Conservation (phyloP, 2,113 vertebrate genomes). For the Nymphicus hollandicus region DNA sequence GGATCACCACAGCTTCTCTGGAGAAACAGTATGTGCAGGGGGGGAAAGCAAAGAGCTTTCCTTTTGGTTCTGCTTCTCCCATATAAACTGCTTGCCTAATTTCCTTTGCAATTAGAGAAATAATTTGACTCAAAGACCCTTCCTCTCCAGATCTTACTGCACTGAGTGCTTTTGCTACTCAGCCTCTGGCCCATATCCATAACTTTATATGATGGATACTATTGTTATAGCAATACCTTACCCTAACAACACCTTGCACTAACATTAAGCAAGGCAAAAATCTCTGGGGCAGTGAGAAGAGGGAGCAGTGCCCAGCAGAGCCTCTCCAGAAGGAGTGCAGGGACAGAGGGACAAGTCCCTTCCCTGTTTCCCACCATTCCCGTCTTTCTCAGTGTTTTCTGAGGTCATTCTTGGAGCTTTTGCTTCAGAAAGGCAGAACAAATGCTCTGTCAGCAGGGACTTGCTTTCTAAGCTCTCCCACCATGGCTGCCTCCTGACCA, state of each 20-base stretch:
- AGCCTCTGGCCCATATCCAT: neutral
- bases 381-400: neutral
- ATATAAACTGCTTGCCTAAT: constrained; percentile 78
- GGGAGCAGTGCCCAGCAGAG: neutral
- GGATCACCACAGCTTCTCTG: constrained; percentile 70
- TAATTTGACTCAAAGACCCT: constrained; percentile 44
- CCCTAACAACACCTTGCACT: neutral
- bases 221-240: neutral
- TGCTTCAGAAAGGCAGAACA: neutral
- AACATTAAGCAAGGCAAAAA: neutral
- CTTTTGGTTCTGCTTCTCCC: constrained; percentile 82
- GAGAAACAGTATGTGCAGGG: neutral
- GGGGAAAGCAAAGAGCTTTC: constrained; percentile 69
- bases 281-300: too few species aligned
- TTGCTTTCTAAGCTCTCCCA: neutral
- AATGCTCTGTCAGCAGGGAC: neutral
- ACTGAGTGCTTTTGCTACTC: neutral
- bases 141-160: constrained; percentile 53
- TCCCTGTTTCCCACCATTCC: accelerated
- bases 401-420: neutral
- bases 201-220: neutral
- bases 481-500: accelerated
- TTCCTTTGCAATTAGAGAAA: constrained; percentile 77
- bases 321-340: neutral
- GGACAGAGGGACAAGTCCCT: neutral